Base-by-base conservation (phyloP, 2,113 vertebrate species). In the Malurus cyaneus region DNA sequence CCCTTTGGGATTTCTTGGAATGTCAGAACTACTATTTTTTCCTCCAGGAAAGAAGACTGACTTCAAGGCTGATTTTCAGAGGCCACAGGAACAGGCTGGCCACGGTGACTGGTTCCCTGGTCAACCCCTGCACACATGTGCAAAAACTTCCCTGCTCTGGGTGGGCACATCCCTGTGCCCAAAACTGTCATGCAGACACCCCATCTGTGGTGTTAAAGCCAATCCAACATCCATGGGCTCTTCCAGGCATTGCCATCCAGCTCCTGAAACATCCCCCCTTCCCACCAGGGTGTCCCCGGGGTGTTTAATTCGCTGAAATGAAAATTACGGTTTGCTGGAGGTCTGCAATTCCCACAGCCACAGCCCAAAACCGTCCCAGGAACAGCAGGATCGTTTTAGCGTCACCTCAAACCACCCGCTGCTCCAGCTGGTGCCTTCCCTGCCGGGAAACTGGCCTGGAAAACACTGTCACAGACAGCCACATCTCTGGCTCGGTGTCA, bases 1-100 rank as follows among this genome's bases (percentile, higher is more conserved):
- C 93, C 93, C 94, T 74, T 80, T 83, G 95, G 96, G 96, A 90
- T 93, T 97, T 94, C 96, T 96, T 96, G 96, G 97, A 96, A 96
- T 85, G 92, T 92, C 96, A 94, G 88, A 93, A 92, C 93, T 74
- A 95, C 73, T 42, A 73, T 95, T 93, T 97, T 94, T 93, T 64
- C 82, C 67, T 96, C 60, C 79, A 96, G 90, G 88, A 94, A 66
- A 87, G 86, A 92, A 69, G 59, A 80, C 34, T 81, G 89, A 80
- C 89, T 96, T 89, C 69, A 71, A 86, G 92, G 91, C 93, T 59
- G 86, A 32, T 57, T 86, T 67, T n/a, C 28, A 65, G 59, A 78
- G 79, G 76, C 66, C 74, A 26, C 81, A 72, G 89, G 52, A 88
- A 53, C 18, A 44, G 86, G 93, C 32, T 28, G 81, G 64, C 34